Evolutionary conservation across 2,888 invertebrate species (phyloP).

Genomic region (Saturnia pavonia): DNA sequence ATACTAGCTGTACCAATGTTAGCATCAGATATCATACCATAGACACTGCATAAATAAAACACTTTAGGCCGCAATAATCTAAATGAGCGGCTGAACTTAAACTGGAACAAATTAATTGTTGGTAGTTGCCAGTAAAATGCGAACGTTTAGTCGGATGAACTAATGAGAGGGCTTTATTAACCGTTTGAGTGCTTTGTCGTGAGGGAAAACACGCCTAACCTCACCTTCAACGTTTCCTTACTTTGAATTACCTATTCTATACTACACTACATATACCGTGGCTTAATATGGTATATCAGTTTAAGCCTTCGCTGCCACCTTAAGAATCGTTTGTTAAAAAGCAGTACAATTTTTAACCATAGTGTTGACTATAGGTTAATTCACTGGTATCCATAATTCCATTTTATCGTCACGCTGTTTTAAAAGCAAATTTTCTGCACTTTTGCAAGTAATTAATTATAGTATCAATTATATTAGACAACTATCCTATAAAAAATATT

Average conservation of each 20-base stretch:
- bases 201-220: neutral
- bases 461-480: too few relatives aligned
- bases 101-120: constrained; percentile 8
- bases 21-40: neutral
- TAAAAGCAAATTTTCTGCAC: too few relatives aligned
- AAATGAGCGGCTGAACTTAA: neutral
- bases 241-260: neutral
- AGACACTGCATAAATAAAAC: neutral
- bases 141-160: constrained; percentile 6
- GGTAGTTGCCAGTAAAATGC: constrained; percentile 4
- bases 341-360: too few relatives aligned
- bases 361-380: too few relatives aligned
- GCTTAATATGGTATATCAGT: too few relatives aligned
- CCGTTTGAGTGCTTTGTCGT: constrained; percentile 10
- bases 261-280: neutral
- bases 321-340: too few relatives aligned
- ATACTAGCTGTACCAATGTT: neutral
- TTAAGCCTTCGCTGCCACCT: too few relatives aligned
- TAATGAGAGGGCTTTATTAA: constrained; percentile 12
- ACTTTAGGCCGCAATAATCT: neutral
- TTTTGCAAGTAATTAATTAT: too few relatives aligned
- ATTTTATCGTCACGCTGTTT: too few relatives aligned
- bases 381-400: too few relatives aligned
- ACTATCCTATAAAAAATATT: too few relatives aligned
- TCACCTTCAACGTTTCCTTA: neutral